Percentiles rank a stretch among this genome's conserved stretches.
phyloP scores from a whole-genome alignment of 2,113 vertebrate genomes.

The Melanerpes formicivorus region DNA sequence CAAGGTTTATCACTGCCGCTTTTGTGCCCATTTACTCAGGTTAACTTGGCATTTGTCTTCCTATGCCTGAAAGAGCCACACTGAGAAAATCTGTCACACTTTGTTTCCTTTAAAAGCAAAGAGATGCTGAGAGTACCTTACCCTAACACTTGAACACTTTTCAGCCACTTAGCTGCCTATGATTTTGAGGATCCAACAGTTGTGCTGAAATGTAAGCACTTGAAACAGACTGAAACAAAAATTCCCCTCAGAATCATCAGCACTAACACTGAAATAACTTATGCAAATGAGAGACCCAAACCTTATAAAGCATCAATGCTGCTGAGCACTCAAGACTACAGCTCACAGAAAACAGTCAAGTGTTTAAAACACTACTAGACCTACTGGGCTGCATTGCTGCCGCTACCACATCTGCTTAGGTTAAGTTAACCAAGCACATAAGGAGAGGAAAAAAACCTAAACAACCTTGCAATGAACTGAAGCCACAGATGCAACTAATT shows the following conservation, averaged over 20 bases:
- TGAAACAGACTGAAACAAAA: neutral
- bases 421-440: neutral
- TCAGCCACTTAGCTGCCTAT: neutral
- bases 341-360: neutral
- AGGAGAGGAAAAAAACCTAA: neutral
- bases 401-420: neutral
- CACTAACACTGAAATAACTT: neutral
- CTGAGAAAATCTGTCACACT: constrained; percentile 15
- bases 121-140: neutral
- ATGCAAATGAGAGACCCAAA: neutral
- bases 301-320: neutral
- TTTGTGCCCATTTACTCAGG: constrained; percentile 55
- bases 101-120: constrained; percentile 21
- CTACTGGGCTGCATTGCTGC: neutral
- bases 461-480: neutral
- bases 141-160: neutral
- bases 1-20: constrained; percentile 54
- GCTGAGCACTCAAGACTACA: neutral
- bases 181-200: neutral
- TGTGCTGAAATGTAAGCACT: neutral
- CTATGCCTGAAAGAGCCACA: neutral
- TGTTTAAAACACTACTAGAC: neutral
- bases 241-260: neutral
- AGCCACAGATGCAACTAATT: neutral
- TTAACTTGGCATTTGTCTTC: constrained; percentile 40